Conservation (phyloP, 2,888 invertebrate species). For the Synanthedon vespiformis region DNA sequence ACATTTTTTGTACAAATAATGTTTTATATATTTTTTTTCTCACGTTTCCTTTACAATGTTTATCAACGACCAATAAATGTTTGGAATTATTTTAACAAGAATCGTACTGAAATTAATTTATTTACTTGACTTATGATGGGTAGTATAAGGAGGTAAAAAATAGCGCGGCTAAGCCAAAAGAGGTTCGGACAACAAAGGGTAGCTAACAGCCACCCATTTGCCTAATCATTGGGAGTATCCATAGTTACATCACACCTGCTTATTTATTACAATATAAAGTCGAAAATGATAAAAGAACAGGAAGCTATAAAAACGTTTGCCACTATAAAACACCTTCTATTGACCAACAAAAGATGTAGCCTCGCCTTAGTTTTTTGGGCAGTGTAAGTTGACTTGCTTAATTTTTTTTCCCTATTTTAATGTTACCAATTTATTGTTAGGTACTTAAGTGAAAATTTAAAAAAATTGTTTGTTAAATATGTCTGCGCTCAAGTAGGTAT, state of each 20-base stretch:
- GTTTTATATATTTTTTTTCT: too few species aligned
- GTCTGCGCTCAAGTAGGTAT: too few species aligned
- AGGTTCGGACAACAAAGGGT: conserved; percentile 30
- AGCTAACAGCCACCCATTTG: conserved; percentile 6
- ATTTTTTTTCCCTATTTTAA: neutral
- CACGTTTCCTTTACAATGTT: too few species aligned
- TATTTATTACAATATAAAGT: conserved; percentile 44
- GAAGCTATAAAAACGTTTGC: conserved; percentile 52
- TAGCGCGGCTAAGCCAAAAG: conserved; percentile 27
- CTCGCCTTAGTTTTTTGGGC: too few species aligned
- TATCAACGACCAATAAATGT: too few species aligned
- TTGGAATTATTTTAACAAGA: too few species aligned
- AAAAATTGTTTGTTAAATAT: too few species aligned
- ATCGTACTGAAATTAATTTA: too few species aligned
- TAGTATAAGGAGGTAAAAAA: conserved; percentile 16
- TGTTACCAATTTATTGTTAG: too few species aligned
- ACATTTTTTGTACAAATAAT: too few species aligned
- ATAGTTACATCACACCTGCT: conserved; percentile 47
- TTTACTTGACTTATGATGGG: too few species aligned
- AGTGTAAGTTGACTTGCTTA: conserved; percentile 21
- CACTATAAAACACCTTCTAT: conserved; percentile 37
- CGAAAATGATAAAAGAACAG: conserved; percentile 40
- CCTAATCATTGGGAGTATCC: conserved; percentile 29
- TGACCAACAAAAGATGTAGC: conserved; percentile 8
- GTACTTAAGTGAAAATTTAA: too few species aligned